Evolutionary conservation across 2,113 vertebrate species (phyloP), one percentile per base, ranked within the genome.

Genomic region (Nycticorax nycticorax): DNA sequence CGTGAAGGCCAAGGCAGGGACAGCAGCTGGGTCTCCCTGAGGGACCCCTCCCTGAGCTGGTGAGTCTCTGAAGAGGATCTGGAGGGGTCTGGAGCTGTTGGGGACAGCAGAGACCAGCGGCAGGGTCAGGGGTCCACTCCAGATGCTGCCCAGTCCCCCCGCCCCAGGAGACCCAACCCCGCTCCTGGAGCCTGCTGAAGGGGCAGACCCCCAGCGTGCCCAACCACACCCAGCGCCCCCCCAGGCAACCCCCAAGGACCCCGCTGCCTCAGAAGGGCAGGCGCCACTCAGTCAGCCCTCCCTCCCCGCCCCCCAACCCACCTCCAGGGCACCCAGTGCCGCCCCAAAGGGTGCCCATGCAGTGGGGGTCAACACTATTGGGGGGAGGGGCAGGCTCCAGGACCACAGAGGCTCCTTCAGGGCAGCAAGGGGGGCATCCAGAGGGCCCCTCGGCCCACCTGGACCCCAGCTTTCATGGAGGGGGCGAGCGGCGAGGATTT

Each of bases 381-480:
- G 26, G 30, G 24, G 52, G 5, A 26, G 24, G 52, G 4, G 37
- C 8, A 37, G 37, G 7, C 30, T 48, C 57, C 2, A 13, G 39
- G 50, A 32, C 22, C 55, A 15, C 28, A n/a, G 14, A 43, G 21
- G 33, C 60, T 71, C 60, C 43, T 52, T 10, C 6, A 10, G 39
- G 45, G 33, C 39, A 69, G 6, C 0, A 4, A 59, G 11, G 6
- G 17, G 35, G 11, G 6, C 0, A 1, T 13, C 21, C 0, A 0
- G 35, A 35, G 2, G 1, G 1, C 4, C 27, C 33, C 45, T 35
- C 1, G 1, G 35, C 12, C 28, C 37, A 6, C 8, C 4, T 0
- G 1, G 7, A 30, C 14, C 12, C 45, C 72, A 35, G 9, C 37
- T 6, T 60, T 55, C 52, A 37, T 1, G 0, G 33, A 55, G 26